phyloP scores from a whole-genome alignment of 2,797 vertebrate genomes.

The Eospalax fontanierii region DNA sequence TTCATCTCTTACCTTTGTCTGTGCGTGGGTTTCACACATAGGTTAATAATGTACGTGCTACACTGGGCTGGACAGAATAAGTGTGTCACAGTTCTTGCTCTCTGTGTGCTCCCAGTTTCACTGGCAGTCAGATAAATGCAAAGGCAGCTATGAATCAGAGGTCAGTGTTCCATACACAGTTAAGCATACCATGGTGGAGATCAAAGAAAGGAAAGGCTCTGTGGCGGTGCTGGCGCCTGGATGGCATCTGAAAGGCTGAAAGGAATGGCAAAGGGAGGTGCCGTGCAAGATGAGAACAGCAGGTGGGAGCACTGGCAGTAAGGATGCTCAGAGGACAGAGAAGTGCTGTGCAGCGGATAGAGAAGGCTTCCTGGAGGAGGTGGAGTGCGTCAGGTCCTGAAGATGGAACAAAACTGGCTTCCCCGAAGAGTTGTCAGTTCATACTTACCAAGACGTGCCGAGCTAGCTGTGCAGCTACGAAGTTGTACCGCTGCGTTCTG shows the following conservation, averaged over 20 bases:
- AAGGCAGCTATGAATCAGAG: neutral
- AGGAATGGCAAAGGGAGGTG: neutral
- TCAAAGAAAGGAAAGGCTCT: slow-evolving; percentile 1
- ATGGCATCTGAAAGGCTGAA: neutral
- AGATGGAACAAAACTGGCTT: neutral
- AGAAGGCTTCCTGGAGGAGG: slow-evolving; percentile 24
- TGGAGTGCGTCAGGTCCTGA: neutral
- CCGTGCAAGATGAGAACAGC: neutral
- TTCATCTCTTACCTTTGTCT: neutral
- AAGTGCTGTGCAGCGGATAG: neutral
- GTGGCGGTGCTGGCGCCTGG: neutral
- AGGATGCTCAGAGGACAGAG: neutral
- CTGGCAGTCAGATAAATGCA: neutral
- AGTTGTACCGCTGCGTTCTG: neutral
- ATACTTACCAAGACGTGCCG: neutral
- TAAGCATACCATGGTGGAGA: neutral
- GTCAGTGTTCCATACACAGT: neutral
- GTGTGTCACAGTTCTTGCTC: neutral
- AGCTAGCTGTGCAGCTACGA: neutral
- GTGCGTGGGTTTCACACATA: neutral
- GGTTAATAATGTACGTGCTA: neutral
- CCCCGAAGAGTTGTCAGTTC: neutral
- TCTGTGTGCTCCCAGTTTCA: neutral
- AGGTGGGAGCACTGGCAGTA: neutral
- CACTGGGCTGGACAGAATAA: neutral